Percentiles rank a stretch among this genome's conserved stretches.
Conservation (phyloP, 2,888 invertebrate genomes). For the Nymphalis polychloros region DNA sequence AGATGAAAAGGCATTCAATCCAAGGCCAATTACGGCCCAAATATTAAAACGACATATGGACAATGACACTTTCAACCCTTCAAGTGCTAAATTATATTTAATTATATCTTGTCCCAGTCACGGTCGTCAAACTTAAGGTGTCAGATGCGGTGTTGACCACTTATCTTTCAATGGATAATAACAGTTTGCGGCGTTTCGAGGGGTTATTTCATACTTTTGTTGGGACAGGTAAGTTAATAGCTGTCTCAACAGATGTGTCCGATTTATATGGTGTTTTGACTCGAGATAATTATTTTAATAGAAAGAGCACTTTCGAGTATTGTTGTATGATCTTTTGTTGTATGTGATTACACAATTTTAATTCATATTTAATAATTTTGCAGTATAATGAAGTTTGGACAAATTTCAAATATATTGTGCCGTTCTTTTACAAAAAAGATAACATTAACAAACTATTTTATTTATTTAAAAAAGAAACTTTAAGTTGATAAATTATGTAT, state of each 20-base stretch:
- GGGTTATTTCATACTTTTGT: conserved; percentile 60
- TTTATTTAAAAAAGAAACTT: too few species aligned
- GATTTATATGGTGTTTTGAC: conserved; percentile 34
- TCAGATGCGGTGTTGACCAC: conserved; percentile 77
- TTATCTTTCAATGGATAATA: conserved; percentile 59
- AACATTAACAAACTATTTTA: too few species aligned
- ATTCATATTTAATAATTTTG: neutral
- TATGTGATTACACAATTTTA: conserved; percentile 15
- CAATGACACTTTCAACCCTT: conserved; percentile 65
- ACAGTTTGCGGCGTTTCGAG: conserved; percentile 54
- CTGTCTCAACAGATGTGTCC: conserved; percentile 42
- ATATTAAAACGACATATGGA: conserved; percentile 61
- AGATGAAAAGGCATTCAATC: conserved; percentile 36
- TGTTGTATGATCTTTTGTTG: conserved; percentile 1
- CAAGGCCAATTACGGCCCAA: conserved; percentile 34
- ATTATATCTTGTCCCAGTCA: conserved; percentile 67
- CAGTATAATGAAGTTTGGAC: too few species aligned
- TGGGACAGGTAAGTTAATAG: conserved; percentile 48
- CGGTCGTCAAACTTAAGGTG: conserved; percentile 65
- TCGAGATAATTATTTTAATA: conserved; percentile 32
- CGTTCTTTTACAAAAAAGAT: too few species aligned
- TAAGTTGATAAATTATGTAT: too few species aligned
- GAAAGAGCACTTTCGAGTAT: conserved; percentile 17
- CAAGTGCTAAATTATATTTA: conserved; percentile 71
- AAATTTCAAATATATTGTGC: too few species aligned